phyloP scores from a whole-genome alignment of 2,797 vertebrate species.

The Gallinago solitaria region DNA sequence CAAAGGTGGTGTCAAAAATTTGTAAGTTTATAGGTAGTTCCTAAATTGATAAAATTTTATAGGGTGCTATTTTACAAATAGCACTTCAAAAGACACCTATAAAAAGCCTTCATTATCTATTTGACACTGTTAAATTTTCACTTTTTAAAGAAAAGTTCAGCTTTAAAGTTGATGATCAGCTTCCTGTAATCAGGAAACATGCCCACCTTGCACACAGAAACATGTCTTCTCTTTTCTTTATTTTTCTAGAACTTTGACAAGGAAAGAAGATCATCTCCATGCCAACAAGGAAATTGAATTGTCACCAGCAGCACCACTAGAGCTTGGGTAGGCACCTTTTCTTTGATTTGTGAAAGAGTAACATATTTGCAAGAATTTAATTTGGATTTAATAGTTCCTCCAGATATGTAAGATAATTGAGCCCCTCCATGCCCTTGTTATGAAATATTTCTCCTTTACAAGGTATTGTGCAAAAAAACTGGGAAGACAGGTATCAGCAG shows the following conservation, averaged over 20 bases:
- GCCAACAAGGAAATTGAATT: background rate
- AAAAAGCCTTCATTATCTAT: background rate
- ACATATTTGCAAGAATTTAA: background rate
- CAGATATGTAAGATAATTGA: background rate
- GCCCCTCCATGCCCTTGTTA: background rate
- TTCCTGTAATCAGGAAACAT: background rate
- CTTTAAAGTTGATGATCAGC: background rate
- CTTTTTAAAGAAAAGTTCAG: background rate
- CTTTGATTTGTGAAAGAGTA: background rate
- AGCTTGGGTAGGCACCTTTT: background rate
- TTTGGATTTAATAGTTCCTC: background rate
- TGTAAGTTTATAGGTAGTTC: background rate
- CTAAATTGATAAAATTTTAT: background rate
- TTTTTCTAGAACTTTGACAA: background rate
- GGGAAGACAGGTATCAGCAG: background rate
- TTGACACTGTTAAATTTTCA: background rate
- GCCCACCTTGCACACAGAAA: background rate
- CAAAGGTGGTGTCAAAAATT: background rate
- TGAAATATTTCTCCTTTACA: background rate
- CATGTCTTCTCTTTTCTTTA: background rate
- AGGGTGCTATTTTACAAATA: background rate
- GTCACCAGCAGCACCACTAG: accelerated
- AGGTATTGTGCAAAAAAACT: background rate
- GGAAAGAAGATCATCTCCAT: background rate
- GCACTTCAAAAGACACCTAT: background rate